Evolutionary conservation across 2,797 vertebrate species (phyloP).

Genomic region (Leontocebus nigricollis): DNA sequence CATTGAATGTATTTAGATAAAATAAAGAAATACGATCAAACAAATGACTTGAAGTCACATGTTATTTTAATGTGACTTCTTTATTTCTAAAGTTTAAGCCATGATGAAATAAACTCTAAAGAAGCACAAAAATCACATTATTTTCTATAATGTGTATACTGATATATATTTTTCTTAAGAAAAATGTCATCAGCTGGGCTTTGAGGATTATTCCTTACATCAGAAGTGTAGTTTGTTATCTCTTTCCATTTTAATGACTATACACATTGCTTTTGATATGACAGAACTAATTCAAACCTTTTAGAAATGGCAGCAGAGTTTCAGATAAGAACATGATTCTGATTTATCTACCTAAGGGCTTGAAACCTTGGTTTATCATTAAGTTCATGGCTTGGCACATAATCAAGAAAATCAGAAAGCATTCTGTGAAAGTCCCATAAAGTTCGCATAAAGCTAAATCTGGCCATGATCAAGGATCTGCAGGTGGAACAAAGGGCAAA

Average conservation of each 20-base stretch:
- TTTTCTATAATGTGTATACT: background rate
- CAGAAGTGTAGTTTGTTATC: background rate
- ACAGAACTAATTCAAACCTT: constrained; percentile 9
- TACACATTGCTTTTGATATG: background rate
- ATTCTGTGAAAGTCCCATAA: background rate
- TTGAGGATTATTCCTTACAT: background rate
- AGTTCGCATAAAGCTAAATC: background rate
- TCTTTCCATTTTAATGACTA: background rate
- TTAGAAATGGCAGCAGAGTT: background rate
- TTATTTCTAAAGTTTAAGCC: background rate
- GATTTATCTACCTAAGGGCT: background rate
- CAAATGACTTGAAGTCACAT: background rate
- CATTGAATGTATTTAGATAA: background rate
- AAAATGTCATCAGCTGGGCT: background rate
- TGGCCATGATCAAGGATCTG: background rate
- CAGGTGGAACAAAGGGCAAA: background rate
- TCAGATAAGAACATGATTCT: background rate
- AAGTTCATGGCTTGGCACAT: background rate
- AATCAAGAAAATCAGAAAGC: constrained; percentile 29
- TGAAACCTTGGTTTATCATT: background rate
- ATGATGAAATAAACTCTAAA: background rate
- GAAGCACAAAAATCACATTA: background rate
- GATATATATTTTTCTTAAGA: background rate
- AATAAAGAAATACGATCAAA: constrained; percentile 1
- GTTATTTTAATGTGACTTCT: background rate